Conservation (phyloP, 2,888 invertebrate species). For the Philopedon plagiatum region DNA sequence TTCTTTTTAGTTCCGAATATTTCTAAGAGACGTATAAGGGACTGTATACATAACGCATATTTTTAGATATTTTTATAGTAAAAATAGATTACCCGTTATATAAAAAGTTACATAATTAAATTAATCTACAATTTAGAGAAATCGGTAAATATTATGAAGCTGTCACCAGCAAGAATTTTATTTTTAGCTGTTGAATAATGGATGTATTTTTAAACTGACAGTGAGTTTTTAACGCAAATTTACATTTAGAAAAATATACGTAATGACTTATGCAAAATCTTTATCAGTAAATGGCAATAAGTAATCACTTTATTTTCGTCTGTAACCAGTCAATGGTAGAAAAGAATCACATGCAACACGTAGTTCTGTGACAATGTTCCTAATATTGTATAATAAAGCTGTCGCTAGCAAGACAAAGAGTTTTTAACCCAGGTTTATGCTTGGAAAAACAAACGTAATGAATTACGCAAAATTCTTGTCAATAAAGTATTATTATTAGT, state of each 20-base stretch:
- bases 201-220: background rate
- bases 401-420: too few relatives aligned
- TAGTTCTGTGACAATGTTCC: too few relatives aligned
- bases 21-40: too few relatives aligned
- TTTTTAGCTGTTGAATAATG: background rate
- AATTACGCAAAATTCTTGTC: background rate
- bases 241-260: background rate
- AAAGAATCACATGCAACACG: too few relatives aligned
- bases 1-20: too few relatives aligned
- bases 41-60: too few relatives aligned
- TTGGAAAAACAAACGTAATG: background rate
- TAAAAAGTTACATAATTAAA: background rate
- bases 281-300: too few relatives aligned
- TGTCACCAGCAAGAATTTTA: background rate
- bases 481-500: too few relatives aligned
- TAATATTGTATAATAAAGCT: too few relatives aligned
- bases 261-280: background rate
- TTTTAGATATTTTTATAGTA: background rate
- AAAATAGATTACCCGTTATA: background rate
- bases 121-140: background rate
- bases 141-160: background rate
- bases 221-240: background rate
- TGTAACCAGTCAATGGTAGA: too few relatives aligned
- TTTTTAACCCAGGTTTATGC: background rate
- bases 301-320: too few relatives aligned